These are phyloP conservation scores for Erynnis tages DNA, from an alignment of 2,888 invertebrate species.

Conservation along the genomic window DNA sequence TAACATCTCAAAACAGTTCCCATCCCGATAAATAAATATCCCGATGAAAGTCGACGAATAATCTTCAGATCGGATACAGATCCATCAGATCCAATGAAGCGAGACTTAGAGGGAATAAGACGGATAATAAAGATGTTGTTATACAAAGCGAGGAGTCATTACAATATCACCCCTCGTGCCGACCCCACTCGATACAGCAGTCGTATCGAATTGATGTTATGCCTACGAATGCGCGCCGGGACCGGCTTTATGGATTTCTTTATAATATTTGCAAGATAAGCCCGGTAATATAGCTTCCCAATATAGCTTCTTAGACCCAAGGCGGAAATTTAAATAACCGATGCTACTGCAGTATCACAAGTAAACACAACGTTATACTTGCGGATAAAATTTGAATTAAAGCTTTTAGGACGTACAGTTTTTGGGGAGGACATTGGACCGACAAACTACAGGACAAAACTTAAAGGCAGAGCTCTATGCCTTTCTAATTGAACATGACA, in stretches of 20 bases:
- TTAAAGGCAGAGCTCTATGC: no score
- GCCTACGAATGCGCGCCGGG: slow-evolving; percentile 36
- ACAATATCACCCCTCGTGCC: slow-evolving; percentile 51
- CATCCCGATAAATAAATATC: slow-evolving; percentile 7
- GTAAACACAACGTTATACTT: no score
- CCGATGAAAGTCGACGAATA: slow-evolving; percentile 15
- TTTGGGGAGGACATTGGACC: no score
- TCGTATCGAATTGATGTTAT: slow-evolving; percentile 52
- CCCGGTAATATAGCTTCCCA: no score
- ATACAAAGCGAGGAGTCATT: slow-evolving; percentile 52
- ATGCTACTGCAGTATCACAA: no score
- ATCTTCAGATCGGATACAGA: slow-evolving; percentile 24
- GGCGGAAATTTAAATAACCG: no score
- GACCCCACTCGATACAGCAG: slow-evolving; percentile 45
- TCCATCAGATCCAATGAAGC: slow-evolving; percentile 44
- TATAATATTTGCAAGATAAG: slow-evolving; percentile 11
- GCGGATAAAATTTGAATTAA: no score
- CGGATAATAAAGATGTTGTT: slow-evolving; percentile 54
- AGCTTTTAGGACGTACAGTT: no score
- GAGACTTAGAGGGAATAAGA: slow-evolving; percentile 40
- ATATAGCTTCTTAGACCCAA: no score
- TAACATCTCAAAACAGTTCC: slow-evolving; percentile 3
- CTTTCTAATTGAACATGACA: no score
- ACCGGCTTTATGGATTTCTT: slow-evolving; percentile 35
- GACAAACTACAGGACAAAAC: no score